These are phyloP conservation scores for Phalacrocorax pelagicus DNA, from an alignment of 2,113 vertebrate species.

Conservation along the genomic window DNA sequence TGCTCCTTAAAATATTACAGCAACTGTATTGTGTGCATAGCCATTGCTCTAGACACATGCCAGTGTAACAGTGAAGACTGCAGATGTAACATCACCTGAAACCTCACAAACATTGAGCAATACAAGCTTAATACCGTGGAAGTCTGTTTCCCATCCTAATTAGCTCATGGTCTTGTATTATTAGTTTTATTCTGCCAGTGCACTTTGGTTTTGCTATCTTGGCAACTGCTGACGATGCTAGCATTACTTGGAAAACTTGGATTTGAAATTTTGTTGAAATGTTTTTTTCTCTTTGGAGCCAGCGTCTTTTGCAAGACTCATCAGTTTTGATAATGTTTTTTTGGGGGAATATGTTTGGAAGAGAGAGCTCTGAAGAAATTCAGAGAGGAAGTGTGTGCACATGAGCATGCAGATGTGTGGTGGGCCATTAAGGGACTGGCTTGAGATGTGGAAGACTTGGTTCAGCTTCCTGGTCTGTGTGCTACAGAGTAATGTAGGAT, in stretches of 20 bases:
- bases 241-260: neutral
- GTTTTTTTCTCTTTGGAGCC: neutral
- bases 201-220: slow-evolving; percentile 4
- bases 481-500: neutral
- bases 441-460: slow-evolving; percentile 7
- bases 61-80: neutral
- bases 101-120: neutral
- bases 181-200: neutral
- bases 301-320: slow-evolving; percentile 8
- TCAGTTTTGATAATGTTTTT: neutral
- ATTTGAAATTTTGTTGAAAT: slow-evolving; percentile 2
- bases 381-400: neutral
- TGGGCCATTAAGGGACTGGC: neutral
- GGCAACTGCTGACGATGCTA: neutral
- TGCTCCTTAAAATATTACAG: neutral
- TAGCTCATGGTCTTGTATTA: neutral
- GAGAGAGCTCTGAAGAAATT: neutral
- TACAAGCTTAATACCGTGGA: neutral
- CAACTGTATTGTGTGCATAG: neutral
- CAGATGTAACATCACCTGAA: neutral
- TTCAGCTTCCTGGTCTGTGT: slow-evolving; percentile 16
- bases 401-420: neutral
- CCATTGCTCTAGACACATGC: neutral
- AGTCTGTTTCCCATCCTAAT: neutral
- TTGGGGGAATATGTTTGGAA: neutral